phyloP scores from a whole-genome alignment of 2,888 invertebrate genomes.

The Drosophila tripunctata region DNA sequence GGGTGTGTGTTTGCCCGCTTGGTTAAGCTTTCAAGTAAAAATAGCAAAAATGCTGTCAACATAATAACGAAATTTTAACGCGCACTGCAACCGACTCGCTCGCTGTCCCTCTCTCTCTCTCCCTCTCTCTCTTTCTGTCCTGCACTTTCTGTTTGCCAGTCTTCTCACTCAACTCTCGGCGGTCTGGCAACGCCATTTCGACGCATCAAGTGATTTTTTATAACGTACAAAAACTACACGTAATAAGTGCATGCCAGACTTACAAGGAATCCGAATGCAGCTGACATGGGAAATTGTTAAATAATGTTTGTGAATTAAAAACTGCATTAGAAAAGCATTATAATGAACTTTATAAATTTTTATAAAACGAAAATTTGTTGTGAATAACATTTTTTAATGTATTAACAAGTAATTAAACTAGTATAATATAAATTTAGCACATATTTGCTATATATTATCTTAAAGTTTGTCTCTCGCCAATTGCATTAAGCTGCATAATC shows the following conservation, averaged over 20 bases:
- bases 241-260: not conserved
- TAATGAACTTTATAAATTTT: too few species aligned
- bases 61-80: conserved; percentile 79
- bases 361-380: too few species aligned
- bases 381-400: too few species aligned
- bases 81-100: conserved; percentile 59
- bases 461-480: not conserved
- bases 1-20: conserved; percentile 53
- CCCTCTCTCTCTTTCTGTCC: not conserved
- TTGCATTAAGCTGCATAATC: not conserved
- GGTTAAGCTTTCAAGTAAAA: conserved; percentile 80
- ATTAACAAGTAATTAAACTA: too few species aligned
- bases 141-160: not conserved
- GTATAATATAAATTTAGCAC: too few species aligned
- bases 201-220: conserved; percentile 67
- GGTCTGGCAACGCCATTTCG: conserved; percentile 69
- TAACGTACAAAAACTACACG: conserved; percentile 11
- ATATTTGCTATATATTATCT: too few species aligned
- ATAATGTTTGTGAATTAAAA: too few species aligned
- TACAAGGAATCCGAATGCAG: too few species aligned
- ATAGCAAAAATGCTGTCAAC: conserved; percentile 80
- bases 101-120: not conserved
- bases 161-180: conserved; percentile 26
- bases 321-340: too few species aligned
- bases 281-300: too few species aligned